Percentiles rank a stretch among this genome's conserved stretches.
These are phyloP conservation scores for Paguma larvata DNA, from an alignment of 2,797 vertebrate genomes.

Conservation along the genomic window DNA sequence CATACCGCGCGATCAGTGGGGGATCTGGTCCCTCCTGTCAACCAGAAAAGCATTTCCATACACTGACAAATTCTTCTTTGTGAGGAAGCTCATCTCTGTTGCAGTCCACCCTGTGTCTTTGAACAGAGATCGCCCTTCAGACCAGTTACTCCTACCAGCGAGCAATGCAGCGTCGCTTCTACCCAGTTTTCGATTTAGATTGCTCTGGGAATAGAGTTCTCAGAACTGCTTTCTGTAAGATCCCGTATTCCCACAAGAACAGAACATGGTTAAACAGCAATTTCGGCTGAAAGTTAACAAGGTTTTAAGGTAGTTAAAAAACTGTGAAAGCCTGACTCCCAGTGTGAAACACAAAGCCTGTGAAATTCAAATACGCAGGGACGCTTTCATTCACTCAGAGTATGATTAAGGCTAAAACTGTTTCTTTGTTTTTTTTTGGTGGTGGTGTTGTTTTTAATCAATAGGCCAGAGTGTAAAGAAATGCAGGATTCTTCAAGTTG, in stretches of 20 bases:
- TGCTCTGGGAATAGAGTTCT: slow-evolving; percentile 39
- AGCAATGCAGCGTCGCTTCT: not conserved
- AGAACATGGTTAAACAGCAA: slow-evolving; percentile 72
- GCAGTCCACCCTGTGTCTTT: not conserved
- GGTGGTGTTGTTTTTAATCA: not conserved
- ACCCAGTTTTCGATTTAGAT: not conserved
- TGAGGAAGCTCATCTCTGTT: not conserved
- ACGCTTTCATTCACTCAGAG: slow-evolving; percentile 62
- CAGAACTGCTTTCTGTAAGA: slow-evolving; percentile 62
- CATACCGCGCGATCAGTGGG: fast-evolving
- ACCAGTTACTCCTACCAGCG: not conserved
- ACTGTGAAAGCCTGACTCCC: slow-evolving; percentile 71
- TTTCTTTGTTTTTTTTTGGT: slow-evolving; percentile 42
- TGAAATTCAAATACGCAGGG: slow-evolving; percentile 69
- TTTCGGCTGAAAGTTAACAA: slow-evolving; percentile 77
- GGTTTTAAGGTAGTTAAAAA: slow-evolving; percentile 79
- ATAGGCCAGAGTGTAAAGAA: slow-evolving; percentile 47
- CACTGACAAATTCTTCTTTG: not conserved
- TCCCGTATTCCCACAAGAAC: slow-evolving; percentile 69
- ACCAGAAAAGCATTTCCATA: not conserved
- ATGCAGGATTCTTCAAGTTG: slow-evolving; percentile 44
- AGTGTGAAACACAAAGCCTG: slow-evolving; percentile 75
- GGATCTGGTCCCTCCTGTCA: not conserved
- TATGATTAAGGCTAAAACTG: slow-evolving; percentile 63
- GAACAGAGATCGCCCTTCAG: not conserved